Conservation (phyloP, 2,797 vertebrate species). For the Lithobates pipiens region DNA sequence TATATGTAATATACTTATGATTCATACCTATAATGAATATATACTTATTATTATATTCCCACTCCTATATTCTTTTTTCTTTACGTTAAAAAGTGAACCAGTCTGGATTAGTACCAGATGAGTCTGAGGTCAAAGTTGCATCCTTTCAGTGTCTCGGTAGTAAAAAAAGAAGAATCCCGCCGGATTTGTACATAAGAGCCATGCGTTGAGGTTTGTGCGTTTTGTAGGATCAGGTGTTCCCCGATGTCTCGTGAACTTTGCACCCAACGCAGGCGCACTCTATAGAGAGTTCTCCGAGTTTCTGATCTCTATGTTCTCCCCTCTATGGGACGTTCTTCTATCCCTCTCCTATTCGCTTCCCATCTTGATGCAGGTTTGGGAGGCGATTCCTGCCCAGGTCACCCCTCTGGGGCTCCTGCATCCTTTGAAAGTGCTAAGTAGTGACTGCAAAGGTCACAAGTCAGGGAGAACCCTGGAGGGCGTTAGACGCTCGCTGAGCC, state of each 20-base stretch:
- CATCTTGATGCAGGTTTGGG: slow-evolving; percentile 72
- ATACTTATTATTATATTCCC: no score
- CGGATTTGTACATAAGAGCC: no score
- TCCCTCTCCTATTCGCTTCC: slow-evolving; percentile 58
- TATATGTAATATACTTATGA: no score
- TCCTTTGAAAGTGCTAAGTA: slow-evolving; percentile 86
- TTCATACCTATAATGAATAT: no score
- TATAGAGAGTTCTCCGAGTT: neutral
- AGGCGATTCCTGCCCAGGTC: slow-evolving; percentile 74
- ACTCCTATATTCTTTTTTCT: no score
- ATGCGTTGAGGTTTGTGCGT: no score
- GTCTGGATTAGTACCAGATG: no score
- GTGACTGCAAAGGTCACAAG: slow-evolving; percentile 88
- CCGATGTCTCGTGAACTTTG: neutral
- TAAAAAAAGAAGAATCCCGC: no score
- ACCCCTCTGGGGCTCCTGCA: slow-evolving; percentile 74
- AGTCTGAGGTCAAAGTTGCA: no score
- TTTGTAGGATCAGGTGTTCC: neutral
- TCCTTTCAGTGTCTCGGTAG: no score
- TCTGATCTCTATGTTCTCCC: no score
- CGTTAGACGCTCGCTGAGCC: slow-evolving; percentile 82
- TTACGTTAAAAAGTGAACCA: no score
- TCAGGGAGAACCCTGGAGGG: slow-evolving; percentile 83
- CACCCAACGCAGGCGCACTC: neutral
- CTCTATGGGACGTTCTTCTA: slow-evolving; percentile 36